These are phyloP conservation scores for Hycleus phaleratus DNA, from an alignment of 1,140 invertebrate genomes.

Conservation along the genomic window DNA sequence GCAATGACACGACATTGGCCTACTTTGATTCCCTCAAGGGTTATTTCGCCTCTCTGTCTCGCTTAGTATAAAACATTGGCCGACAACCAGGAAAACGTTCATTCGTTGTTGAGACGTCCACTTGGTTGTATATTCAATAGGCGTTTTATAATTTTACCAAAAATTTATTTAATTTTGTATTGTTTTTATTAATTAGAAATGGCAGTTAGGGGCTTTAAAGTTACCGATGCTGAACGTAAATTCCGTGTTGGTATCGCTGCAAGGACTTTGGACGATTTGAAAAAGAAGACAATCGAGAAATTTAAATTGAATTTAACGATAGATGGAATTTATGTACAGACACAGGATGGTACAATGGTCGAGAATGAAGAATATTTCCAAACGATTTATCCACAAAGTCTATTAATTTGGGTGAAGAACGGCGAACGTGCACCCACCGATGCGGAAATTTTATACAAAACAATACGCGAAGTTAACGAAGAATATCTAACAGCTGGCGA, in stretches of 20 bases:
- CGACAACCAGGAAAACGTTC: too few species aligned
- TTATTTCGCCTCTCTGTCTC: too few species aligned
- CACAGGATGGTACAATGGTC: slow-evolving; percentile 60
- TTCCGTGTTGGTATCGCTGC: slow-evolving; percentile 39
- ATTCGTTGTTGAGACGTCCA: too few species aligned
- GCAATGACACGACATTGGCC: too few species aligned
- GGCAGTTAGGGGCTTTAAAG: slow-evolving; percentile 34
- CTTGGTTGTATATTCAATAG: too few species aligned
- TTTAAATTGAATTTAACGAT: slow-evolving; percentile 33
- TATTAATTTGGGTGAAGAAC: slow-evolving; percentile 57
- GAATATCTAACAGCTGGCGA: slow-evolving; percentile 55
- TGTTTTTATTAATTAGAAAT: background rate
- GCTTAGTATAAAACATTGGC: too few species aligned
- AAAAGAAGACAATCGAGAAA: slow-evolving; percentile 38
- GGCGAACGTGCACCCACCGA: slow-evolving; percentile 37
- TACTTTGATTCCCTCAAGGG: too few species aligned
- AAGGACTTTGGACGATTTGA: slow-evolving; percentile 36
- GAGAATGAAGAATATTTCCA: slow-evolving; percentile 66
- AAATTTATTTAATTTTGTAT: too few species aligned
- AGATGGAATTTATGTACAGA: slow-evolving; percentile 35
- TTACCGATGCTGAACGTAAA: slow-evolving; percentile 39
- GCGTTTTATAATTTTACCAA: too few species aligned
- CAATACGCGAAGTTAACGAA: slow-evolving; percentile 50
- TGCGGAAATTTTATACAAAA: slow-evolving; percentile 39
- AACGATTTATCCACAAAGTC: slow-evolving; percentile 61